Evolutionary conservation across 2,113 vertebrate genomes (phyloP).

Genomic region (Nannobrachium achirus): DNA sequence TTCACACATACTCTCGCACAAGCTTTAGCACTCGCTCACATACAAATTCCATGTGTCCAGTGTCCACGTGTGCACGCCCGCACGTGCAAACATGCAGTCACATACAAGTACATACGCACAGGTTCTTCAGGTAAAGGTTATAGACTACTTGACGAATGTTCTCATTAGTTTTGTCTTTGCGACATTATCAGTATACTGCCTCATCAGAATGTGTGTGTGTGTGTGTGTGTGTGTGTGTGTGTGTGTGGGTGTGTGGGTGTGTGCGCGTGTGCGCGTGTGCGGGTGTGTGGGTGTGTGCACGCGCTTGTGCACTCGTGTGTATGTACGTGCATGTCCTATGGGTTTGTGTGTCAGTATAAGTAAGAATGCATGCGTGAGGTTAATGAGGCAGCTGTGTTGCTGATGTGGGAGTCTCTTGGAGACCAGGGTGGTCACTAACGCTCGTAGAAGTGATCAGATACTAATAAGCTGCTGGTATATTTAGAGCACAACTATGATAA

Average conservation of each 20-base stretch:
- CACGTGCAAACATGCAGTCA: background rate
- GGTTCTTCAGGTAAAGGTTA: conserved; percentile 60
- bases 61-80: background rate
- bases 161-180: conserved; percentile 63
- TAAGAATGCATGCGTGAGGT: background rate
- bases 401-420: too few relatives aligned
- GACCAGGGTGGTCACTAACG: too few relatives aligned
- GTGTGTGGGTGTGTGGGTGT: background rate
- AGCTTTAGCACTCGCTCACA: conserved; percentile 1
- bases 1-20: background rate
- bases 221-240: conserved; percentile 9
- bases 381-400: too few relatives aligned
- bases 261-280: background rate
- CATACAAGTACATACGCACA: background rate
- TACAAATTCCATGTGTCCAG: background rate
- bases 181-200: conserved; percentile 47
- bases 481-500: too few relatives aligned
- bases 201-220: conserved; percentile 9
- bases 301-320: too few relatives aligned
- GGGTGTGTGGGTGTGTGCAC: background rate
- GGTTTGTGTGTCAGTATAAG: background rate
- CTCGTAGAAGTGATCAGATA: too few relatives aligned
- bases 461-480: too few relatives aligned
- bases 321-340: background rate
- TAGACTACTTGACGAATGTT: conserved; percentile 62